These are phyloP conservation scores for Arion vulgaris DNA, from an alignment of 1,140 invertebrate genomes.

Conservation along the genomic window DNA sequence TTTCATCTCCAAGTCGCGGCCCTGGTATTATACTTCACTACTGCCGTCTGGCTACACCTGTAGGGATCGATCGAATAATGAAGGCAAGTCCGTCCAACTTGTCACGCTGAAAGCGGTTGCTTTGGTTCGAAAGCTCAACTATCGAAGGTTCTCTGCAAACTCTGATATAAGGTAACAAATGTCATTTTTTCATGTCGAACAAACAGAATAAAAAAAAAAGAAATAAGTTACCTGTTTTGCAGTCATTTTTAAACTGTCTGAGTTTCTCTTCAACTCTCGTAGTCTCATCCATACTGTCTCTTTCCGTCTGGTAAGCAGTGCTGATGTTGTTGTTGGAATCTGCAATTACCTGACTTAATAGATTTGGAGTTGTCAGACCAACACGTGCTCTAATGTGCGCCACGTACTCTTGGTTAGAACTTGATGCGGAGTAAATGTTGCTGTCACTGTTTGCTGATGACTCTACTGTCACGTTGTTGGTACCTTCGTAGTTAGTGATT, in stretches of 20 bases:
- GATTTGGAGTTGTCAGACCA: background rate
- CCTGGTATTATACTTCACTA: too few species aligned
- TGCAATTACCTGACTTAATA: background rate
- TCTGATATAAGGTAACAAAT: too few species aligned
- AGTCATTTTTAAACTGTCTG: conserved; percentile 52
- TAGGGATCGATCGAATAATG: too few species aligned
- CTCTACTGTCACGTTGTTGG: background rate
- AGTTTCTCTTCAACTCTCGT: conserved; percentile 56
- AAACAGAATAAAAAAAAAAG: too few species aligned
- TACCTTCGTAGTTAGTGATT: background rate
- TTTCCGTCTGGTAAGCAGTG: background rate
- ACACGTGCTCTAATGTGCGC: background rate
- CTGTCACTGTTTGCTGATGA: background rate
- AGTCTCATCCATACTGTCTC: conserved; percentile 7
- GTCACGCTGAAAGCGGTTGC: too few species aligned
- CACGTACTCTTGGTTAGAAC: background rate
- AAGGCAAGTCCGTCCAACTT: too few species aligned
- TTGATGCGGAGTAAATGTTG: background rate
- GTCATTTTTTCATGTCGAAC: too few species aligned
- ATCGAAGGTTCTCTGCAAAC: too few species aligned
- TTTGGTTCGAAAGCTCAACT: too few species aligned
- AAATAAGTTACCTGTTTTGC: conserved; percentile 37
- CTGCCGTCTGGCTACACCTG: too few species aligned
- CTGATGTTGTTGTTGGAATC: background rate
- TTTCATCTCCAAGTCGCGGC: too few species aligned